Evolutionary conservation across 2,113 vertebrate genomes (phyloP).

Genomic region (Addax nasomaculatus): DNA sequence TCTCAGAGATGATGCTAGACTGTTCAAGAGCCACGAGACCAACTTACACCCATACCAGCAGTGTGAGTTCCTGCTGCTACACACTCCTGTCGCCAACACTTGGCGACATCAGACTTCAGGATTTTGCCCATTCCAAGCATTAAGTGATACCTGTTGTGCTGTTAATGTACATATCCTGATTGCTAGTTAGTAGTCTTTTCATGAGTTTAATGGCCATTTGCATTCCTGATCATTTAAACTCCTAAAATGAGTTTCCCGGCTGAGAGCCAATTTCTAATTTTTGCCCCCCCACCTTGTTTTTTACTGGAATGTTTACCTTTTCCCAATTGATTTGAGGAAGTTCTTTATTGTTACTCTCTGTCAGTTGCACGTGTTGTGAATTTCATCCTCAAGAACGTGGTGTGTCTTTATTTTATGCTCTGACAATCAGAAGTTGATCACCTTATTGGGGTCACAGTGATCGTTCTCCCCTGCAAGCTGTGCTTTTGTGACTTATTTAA

Average conservation of each 20-base stretch:
- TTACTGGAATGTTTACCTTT: background rate
- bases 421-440: background rate
- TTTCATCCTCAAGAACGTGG: background rate
- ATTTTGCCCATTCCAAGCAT: background rate
- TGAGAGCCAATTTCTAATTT: background rate
- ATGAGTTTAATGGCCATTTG: background rate
- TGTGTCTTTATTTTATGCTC: background rate
- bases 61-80: rapidly evolving
- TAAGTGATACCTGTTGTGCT: background rate
- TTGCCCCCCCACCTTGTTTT: rapidly evolving
- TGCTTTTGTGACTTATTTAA: background rate
- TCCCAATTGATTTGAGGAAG: background rate
- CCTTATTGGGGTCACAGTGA: background rate
- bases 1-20: background rate
- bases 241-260: background rate
- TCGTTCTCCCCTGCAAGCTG: background rate
- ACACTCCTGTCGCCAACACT: background rate
- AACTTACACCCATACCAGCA: too few relatives aligned
- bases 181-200: background rate
- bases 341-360: background rate
- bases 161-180: background rate
- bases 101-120: background rate
- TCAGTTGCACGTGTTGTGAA: background rate
- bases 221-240: background rate
- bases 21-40: background rate